Conservation (phyloP, 1,140 invertebrate species). For the Brachionus manjavacas region DNA sequence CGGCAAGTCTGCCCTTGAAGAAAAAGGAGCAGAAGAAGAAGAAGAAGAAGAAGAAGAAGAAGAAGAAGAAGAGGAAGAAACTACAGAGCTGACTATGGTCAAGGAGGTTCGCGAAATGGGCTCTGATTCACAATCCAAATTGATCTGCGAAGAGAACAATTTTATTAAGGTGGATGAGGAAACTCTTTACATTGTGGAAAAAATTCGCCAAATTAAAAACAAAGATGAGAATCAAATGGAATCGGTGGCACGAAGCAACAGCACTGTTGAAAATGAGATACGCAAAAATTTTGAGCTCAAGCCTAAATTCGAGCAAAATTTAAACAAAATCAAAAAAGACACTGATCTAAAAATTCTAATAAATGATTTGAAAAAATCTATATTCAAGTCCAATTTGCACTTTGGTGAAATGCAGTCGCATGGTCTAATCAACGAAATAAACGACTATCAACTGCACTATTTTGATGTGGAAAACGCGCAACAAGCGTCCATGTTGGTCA, state of each 20-base stretch:
- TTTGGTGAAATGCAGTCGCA: background rate
- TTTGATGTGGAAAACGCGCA: background rate
- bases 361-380: conserved; percentile 21
- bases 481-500: background rate
- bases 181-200: conserved; percentile 39
- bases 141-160: background rate
- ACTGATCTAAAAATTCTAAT: background rate
- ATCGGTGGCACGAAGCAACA: background rate
- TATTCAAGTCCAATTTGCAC: conserved; percentile 22
- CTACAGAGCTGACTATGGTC: conserved; percentile 14
- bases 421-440: conserved; percentile 31
- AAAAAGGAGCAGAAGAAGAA: background rate
- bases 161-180: conserved; percentile 24
- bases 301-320: background rate
- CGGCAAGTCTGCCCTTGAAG: background rate
- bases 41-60: background rate
- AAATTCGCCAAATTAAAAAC: background rate
- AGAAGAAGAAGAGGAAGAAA: background rate
- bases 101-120: conserved; percentile 4
- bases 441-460: conserved; percentile 42
- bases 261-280: conserved; percentile 7
- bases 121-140: background rate
- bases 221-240: background rate
- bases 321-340: background rate
- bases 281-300: conserved; percentile 41